Percentiles rank a stretch among this genome's conserved stretches.
These are phyloP conservation scores for Cheumatopsyche charites DNA, from an alignment of 1,140 invertebrate species.

Conservation along the genomic window DNA sequence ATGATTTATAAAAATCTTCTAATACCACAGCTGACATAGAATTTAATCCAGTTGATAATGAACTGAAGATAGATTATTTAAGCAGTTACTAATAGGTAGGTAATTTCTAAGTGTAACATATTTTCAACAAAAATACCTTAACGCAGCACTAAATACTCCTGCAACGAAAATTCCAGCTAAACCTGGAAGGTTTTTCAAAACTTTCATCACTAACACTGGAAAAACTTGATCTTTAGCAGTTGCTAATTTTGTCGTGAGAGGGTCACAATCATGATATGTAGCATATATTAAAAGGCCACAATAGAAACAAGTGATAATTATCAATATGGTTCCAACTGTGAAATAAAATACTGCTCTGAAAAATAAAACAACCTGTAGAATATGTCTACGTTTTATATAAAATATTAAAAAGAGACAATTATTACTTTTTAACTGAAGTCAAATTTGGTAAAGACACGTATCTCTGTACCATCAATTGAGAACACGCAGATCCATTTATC, in stretches of 20 bases:
- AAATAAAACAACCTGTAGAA: conserved; percentile 39
- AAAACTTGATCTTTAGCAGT: conserved; percentile 70
- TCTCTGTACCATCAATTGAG: conserved; percentile 82
- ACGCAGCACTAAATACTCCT: conserved; percentile 78
- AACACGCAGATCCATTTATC: conserved; percentile 80
- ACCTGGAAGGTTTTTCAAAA: conserved; percentile 69
- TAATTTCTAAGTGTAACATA: neutral
- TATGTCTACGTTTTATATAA: neutral
- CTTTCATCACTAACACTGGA: conserved; percentile 76
- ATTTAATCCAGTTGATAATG: conserved; percentile 88
- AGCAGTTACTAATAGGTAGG: neutral
- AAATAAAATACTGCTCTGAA: conserved; percentile 74
- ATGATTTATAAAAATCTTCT: conserved; percentile 77
- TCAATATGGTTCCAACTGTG: conserved; percentile 61
- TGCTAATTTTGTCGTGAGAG: conserved; percentile 69
- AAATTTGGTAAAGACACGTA: conserved; percentile 75
- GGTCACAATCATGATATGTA: conserved; percentile 84
- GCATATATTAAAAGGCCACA: conserved; percentile 81
- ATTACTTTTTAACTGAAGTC: conserved; percentile 69
- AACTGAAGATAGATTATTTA: conserved; percentile 65
- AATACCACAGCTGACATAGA: conserved; percentile 90
- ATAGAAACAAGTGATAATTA: conserved; percentile 68
- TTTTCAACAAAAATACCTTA: conserved; percentile 63
- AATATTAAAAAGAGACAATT: neutral
- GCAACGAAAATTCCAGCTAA: conserved; percentile 79